phyloP scores from a whole-genome alignment of 1,140 invertebrate species.

The Pectinophora gossypiella region DNA sequence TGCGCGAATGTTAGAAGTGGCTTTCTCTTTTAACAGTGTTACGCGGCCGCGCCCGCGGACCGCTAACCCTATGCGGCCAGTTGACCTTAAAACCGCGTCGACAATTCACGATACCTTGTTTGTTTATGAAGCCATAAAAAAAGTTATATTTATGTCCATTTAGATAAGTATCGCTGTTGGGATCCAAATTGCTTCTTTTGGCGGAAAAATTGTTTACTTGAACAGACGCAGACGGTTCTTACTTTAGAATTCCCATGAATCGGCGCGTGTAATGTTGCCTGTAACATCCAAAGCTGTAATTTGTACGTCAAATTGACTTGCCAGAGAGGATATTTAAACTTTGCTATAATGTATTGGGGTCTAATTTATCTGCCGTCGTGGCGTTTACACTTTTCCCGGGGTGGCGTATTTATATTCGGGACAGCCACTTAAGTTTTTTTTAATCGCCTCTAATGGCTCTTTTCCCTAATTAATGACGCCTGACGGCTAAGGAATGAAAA shows the following conservation, averaged over 20 bases:
- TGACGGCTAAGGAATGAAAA: constrained; percentile 46
- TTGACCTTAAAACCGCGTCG: constrained; percentile 56
- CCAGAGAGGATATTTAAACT: neutral
- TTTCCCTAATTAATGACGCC: constrained; percentile 58
- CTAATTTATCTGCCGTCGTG: no score
- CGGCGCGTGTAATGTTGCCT: no score
- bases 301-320: neutral
- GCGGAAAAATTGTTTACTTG: neutral
- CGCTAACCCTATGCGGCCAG: constrained; percentile 53
- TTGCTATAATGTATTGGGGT: no score
- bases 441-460: constrained; percentile 61
- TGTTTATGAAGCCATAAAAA: constrained; percentile 29
- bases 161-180: constrained; percentile 3
- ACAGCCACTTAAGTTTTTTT: constrained; percentile 51
- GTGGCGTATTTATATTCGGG: constrained; percentile 50
- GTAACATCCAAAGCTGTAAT: no score
- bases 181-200: constrained; percentile 1
- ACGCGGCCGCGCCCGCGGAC: constrained; percentile 54
- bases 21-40: constrained; percentile 45
- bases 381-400: no score
- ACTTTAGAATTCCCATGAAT: neutral
- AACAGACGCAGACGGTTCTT: neutral
- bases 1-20: constrained; percentile 36
- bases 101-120: constrained; percentile 20
- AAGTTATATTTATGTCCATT: constrained; percentile 12